Conservation (phyloP, 2,797 vertebrate genomes). For the Nannoperca australis region DNA sequence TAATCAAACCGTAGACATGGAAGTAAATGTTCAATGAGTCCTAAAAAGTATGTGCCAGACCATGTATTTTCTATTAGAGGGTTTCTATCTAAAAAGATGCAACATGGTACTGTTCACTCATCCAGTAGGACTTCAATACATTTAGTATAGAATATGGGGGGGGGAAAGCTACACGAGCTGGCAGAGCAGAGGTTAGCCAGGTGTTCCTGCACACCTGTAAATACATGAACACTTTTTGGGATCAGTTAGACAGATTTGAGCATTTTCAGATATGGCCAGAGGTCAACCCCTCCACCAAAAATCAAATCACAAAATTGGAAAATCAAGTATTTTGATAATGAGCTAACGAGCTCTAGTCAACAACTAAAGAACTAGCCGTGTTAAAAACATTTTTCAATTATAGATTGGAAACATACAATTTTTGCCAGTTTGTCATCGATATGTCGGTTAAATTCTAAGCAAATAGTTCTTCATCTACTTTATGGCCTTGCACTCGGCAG, state of each 20-base stretch:
- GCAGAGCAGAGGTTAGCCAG: too few species aligned
- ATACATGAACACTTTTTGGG: neutral
- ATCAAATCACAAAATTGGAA: neutral
- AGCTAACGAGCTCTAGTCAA: neutral
- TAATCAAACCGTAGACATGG: neutral
- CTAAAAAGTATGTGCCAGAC: neutral
- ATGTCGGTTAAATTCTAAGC: neutral
- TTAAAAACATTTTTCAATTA: neutral
- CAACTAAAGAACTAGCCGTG: neutral
- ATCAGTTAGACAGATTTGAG: neutral
- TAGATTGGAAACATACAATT: neutral
- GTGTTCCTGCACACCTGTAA: neutral
- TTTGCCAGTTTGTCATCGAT: neutral
- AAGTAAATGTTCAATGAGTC: neutral
- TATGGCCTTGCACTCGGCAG: neutral
- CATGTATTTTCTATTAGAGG: neutral
- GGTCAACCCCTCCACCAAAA: neutral
- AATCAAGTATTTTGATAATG: neutral
- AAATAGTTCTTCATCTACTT: neutral
- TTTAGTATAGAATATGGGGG: neutral
- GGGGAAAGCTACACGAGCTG: neutral
- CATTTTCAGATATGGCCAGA: neutral
- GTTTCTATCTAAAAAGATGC: neutral
- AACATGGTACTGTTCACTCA: neutral
- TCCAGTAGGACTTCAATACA: neutral